A percentile compares a stretch with the other conserved stretches of the same genome.
These are phyloP conservation scores for Sarcophaga rosellei DNA, from an alignment of 2,888 invertebrate species.

Conservation along the genomic window DNA sequence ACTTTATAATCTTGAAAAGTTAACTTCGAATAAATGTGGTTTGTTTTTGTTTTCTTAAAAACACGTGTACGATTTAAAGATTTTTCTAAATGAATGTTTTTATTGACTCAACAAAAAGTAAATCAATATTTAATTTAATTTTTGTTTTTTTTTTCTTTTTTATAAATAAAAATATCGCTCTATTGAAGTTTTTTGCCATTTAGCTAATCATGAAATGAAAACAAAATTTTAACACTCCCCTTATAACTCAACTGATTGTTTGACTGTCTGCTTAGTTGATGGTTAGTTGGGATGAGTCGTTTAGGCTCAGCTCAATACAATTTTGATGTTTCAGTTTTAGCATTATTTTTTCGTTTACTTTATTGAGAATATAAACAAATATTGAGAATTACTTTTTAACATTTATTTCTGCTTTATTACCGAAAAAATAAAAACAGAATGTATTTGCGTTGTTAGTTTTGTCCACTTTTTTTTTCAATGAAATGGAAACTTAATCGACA, in stretches of 20 bases:
- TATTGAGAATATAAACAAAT: background rate
- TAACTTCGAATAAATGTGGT: too few relatives aligned
- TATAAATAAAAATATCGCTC: conserved; percentile 17
- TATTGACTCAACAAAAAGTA: conserved; percentile 57
- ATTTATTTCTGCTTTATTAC: background rate
- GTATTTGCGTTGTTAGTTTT: background rate
- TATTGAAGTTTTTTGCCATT: conserved; percentile 16
- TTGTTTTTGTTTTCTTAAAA: background rate
- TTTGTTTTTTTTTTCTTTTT: conserved; percentile 21
- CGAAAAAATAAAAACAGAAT: background rate
- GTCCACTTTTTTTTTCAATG: conserved; percentile 23
- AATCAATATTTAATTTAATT: conserved; percentile 57
- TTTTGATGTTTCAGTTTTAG: background rate
- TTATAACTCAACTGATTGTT: background rate
- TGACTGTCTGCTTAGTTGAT: background rate
- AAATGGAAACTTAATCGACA: conserved; percentile 39
- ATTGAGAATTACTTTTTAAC: background rate
- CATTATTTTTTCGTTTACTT: background rate
- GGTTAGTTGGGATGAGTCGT: background rate
- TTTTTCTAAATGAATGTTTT: background rate
- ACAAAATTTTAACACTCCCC: background rate
- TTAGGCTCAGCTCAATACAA: background rate
- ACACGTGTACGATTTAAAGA: conserved; percentile 38
- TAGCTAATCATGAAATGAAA: conserved; percentile 24
- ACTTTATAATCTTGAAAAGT: too few relatives aligned